Base-by-base conservation (phyloP, 2,113 vertebrate species). In the Neodontobutis hainanensis region DNA sequence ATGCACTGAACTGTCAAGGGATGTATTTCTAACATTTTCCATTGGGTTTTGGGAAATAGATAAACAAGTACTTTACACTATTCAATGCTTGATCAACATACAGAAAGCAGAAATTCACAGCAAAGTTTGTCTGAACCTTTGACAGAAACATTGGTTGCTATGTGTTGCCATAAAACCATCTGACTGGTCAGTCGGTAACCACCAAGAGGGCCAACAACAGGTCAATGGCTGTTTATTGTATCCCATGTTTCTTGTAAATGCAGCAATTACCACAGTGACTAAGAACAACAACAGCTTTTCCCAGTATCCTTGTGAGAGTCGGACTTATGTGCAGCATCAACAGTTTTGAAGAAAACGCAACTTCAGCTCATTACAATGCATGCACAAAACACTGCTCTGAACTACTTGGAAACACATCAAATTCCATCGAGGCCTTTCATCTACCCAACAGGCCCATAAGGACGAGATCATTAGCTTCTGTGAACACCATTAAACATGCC, bases 351-450 rank as follows among this genome's bases (percentile, higher is more conserved):
- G 70, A 82, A 88, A 86, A 78, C 73, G 70, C 77, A 66, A 81
- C 71, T 82, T 88, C 76, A 88, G 85, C 81, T 86, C 65, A 76
- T 90, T 85, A 85, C 77, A 70, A 83, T 77, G 70, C 64, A 73
- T 52, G 50, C 59, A 74, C 53, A 78, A 73, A 83, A 75, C 66
- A 69, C 64, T 65, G 61, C 70, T 66, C 61, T 77, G 83, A 85
- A 87, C 73, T 40, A 83, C 72, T 84, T 86, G 80, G 80, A 85
- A 78, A 83, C 47, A 65, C 60, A 84, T 89, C 73, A 81, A 74
- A 88, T 83, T 85, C 82, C 70, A 74, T 64, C 51, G 75, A 85
- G 86, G 56, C 50, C 83, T 90, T 90, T 90, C 78, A 91, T 87
- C 84, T 84, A 44, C 80, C 67, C 80, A 85, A 77, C 75, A 69